Conservation (phyloP, 2,113 vertebrate genomes). For the Clarias batrachus region DNA sequence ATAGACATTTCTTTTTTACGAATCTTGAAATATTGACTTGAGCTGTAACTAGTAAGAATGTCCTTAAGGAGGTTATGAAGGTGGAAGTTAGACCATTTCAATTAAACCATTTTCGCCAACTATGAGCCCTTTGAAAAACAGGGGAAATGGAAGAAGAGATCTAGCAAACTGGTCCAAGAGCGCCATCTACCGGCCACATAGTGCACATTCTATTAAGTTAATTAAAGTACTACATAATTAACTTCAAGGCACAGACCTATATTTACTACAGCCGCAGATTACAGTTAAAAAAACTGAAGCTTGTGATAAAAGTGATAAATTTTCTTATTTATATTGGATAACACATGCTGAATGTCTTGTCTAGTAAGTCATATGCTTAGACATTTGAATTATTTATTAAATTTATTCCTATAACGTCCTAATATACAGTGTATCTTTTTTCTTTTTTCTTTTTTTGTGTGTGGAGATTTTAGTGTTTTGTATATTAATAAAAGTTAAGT, state of each 20-base stretch:
- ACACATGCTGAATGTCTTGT: neutral
- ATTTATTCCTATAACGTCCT: neutral
- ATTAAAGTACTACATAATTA: slow-evolving; percentile 20
- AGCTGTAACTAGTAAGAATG: neutral
- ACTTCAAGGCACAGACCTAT: neutral
- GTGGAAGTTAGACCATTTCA: neutral
- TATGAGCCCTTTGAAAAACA: neutral
- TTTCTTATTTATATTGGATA: neutral
- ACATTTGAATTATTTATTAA: neutral
- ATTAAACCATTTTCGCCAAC: neutral
- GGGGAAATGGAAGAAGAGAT: neutral
- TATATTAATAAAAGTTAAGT: neutral
- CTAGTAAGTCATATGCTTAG: neutral
- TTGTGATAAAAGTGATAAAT: neutral
- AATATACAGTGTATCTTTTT: neutral
- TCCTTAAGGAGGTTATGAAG: neutral
- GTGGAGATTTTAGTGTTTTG: neutral
- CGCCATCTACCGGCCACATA: slow-evolving; percentile 3
- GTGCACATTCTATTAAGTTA: neutral
- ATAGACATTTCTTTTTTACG: neutral
- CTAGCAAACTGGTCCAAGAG: neutral
- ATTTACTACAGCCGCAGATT: slow-evolving; percentile 5
- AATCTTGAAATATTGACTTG: neutral
- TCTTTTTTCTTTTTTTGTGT: neutral
- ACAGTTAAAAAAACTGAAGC: neutral